Evolutionary conservation across 2,797 vertebrate genomes (phyloP).

Genomic region (Fundulus diaphanus): DNA sequence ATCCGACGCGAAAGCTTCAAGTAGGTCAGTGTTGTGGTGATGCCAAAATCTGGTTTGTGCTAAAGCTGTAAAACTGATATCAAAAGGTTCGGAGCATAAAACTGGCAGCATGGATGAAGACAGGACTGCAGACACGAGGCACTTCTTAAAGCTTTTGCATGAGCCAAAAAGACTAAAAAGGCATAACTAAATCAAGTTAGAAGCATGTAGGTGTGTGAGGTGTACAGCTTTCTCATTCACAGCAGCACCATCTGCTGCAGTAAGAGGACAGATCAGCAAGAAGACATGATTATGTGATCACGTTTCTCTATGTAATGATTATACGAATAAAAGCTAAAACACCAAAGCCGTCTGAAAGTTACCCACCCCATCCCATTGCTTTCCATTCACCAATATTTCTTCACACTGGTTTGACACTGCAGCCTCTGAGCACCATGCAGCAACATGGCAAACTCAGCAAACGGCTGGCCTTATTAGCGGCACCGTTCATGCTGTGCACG

Average conservation of each 20-base stretch:
- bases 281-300: neutral
- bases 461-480: constrained; percentile 46
- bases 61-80: constrained; percentile 45
- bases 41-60: constrained; percentile 44
- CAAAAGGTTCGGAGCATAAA: constrained; percentile 45
- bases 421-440: constrained; percentile 30
- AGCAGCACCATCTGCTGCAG: constrained; percentile 9
- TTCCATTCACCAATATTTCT: constrained; percentile 16
- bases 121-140: constrained; percentile 28
- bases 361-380: neutral
- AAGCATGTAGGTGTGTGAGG: constrained; percentile 1
- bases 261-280: neutral
- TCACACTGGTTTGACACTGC: neutral
- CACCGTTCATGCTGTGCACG: constrained; percentile 49
- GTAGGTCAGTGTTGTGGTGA: constrained; percentile 50
- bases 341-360: constrained; percentile 1
- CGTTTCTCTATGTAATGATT: neutral
- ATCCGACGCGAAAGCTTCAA: constrained; percentile 44
- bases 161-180: constrained; percentile 43
- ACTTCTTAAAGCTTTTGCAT: constrained; percentile 46
- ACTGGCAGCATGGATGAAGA: constrained; percentile 43
- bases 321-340: neutral
- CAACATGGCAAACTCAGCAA: constrained; percentile 57
- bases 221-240: constrained; percentile 7
- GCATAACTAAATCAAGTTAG: constrained; percentile 22